A percentile compares a stretch with the other conserved stretches of the same genome.
Evolutionary conservation across 2,888 invertebrate genomes (phyloP).

Genomic region (Pristionchus exspectatus): DNA sequence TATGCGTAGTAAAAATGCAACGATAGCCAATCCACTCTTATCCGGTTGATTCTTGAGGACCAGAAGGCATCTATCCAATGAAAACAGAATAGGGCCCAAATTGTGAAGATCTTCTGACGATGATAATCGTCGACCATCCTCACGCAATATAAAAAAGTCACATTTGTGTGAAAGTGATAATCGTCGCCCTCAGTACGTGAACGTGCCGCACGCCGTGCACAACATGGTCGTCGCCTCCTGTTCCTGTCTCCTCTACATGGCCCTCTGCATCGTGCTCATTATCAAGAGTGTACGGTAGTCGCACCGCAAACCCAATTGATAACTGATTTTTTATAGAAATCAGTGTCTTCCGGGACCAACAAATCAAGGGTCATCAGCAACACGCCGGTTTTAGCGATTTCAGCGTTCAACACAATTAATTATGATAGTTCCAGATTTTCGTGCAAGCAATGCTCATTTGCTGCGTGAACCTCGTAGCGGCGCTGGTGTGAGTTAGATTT

Average conservation of each 20-base stretch:
- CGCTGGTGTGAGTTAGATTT: conserved; percentile 25
- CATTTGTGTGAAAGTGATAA: not conserved
- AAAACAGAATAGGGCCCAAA: not conserved
- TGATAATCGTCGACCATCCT: not conserved
- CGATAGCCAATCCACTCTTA: no score
- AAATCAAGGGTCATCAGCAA: not conserved
- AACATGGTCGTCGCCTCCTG: conserved; percentile 47
- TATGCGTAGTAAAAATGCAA: no score
- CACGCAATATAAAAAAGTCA: conserved; percentile 6
- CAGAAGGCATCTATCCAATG: no score
- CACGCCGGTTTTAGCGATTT: not conserved
- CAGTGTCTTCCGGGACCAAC: not conserved
- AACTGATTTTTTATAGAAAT: conserved; percentile 10
- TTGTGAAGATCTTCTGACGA: not conserved
- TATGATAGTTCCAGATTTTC: conserved; percentile 24
- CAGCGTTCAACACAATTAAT: not conserved
- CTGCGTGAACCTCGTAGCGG: conserved; percentile 28
- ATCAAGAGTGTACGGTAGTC: conserved; percentile 42
- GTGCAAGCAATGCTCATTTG: conserved; percentile 38
- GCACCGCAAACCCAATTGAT: not conserved
- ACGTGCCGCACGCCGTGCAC: conserved; percentile 35
- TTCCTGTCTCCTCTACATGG: conserved; percentile 20
- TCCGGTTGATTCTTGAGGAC: no score
- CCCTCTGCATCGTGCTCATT: conserved; percentile 12
- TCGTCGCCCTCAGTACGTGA: conserved; percentile 23